Evolutionary conservation across 92 coral and sea anemone species (phyloP), one percentile per base, ranked within the genome.

Genomic region (Pocillopora meandrina): DNA sequence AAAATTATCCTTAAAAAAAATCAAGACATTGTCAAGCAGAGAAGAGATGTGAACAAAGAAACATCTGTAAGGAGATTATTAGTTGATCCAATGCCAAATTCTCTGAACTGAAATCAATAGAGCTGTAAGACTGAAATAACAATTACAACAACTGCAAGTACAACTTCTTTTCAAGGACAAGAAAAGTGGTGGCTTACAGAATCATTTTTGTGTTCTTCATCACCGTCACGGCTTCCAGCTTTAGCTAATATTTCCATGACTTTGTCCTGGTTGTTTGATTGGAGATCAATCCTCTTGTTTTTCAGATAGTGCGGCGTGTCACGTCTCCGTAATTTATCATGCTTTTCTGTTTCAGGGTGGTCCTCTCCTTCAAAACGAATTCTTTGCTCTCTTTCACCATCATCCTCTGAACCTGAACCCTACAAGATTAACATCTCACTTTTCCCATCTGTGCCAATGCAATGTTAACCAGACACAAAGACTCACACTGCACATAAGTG

Each of bases 261-360:
- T 84, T 94, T 92, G 26, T 90, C 91, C 73, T 93, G 95, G n/a
- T 94, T 92, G 55, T 91, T 92, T 5, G 93, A 91, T 78, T 92
- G 90, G 13, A 93, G 83, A 79, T 96, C 90, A 64, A 96, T 89
- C 76, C 98, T 82, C 87, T 96, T 96, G 75, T 91, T 92, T 77
- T 96, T 96, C 70, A 95, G 84, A 74, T 96, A 96, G 71, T 96
- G 99, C 5, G 99, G 99, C 31, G 99, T 96, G 90, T 96, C 98
- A 17, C 98, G 87, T 66, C 99, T 85, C 65, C 98, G 87, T 66
- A 93, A 77, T 31, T 89, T 88, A 68, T 91, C 94, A 49, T 96
- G 94, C 19, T 88, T 62, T 67, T 94, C 98, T 6, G 98, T 72
- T 71, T 94, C 98, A 14, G 98, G 97, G 74, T 95, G 97, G 18